Conservation (phyloP, 2,888 invertebrate species). For the Acholoe squamosa region DNA sequence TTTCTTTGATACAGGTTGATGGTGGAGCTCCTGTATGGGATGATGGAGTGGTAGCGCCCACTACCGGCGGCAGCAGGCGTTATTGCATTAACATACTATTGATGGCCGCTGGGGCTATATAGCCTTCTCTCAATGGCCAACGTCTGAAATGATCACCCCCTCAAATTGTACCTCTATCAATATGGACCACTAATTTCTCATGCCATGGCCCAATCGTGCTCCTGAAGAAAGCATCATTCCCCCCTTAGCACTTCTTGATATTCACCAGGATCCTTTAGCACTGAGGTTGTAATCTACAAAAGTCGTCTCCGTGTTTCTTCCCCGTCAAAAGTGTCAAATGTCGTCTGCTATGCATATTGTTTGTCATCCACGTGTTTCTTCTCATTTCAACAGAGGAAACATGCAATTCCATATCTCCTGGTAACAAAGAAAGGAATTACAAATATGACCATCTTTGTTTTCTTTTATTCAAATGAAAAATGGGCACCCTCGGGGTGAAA, state of each 20-base stretch:
- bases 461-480: too few relatives aligned
- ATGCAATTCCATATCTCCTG: too few relatives aligned
- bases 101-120: background rate
- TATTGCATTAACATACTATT: slow-evolving; percentile 41
- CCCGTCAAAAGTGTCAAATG: background rate
- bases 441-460: too few relatives aligned
- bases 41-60: background rate
- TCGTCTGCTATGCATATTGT: background rate
- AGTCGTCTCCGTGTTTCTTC: too few relatives aligned
- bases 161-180: background rate
- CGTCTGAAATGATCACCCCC: slow-evolving; percentile 15
- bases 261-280: too few relatives aligned
- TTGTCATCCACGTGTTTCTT: too few relatives aligned
- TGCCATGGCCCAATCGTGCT: background rate
- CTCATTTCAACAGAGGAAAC: too few relatives aligned
- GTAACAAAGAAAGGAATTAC: too few relatives aligned
- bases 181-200: slow-evolving; percentile 8
- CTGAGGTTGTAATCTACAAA: too few relatives aligned
- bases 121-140: background rate
- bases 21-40: slow-evolving; percentile 9
- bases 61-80: background rate
- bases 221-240: background rate
- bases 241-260: too few relatives aligned
- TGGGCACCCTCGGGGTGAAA: background rate
- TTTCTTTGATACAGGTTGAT: background rate